Conservation (phyloP, 1,140 invertebrate species). For the Papilio aristodemus region DNA sequence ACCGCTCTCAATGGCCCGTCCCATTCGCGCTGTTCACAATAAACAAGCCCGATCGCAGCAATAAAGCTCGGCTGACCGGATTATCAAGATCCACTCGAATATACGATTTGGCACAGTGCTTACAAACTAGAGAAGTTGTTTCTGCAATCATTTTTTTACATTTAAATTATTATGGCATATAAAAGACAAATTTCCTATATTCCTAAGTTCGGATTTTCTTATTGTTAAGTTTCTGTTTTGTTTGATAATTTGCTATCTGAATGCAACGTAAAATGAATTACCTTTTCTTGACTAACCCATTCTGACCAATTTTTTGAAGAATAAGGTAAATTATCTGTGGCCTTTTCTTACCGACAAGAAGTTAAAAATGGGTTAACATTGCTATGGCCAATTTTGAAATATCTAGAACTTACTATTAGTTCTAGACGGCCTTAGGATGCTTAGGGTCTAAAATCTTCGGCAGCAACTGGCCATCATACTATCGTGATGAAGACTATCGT, state of each 20-base stretch:
- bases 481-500: not conserved
- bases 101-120: slow-evolving; percentile 7
- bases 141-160: not conserved
- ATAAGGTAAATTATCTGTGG: too few species aligned
- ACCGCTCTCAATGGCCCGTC: slow-evolving; percentile 5
- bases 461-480: not conserved
- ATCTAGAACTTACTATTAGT: too few species aligned
- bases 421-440: too few species aligned
- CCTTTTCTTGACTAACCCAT: too few species aligned
- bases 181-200: not conserved
- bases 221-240: too few species aligned
- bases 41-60: slow-evolving; percentile 19
- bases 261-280: too few species aligned
- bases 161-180: not conserved
- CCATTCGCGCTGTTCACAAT: slow-evolving; percentile 11
- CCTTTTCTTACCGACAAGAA: too few species aligned
- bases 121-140: slow-evolving; percentile 8
- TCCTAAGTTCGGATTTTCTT: not conserved
- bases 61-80: slow-evolving; percentile 20
- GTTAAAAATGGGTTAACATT: too few species aligned
- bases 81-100: slow-evolving; percentile 20
- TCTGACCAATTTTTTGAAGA: too few species aligned
- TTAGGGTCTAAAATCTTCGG: too few species aligned
- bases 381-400: too few species aligned
- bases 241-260: too few species aligned